Conservation (phyloP, 2,888 invertebrate species). For the Silvanus unidentatus region DNA sequence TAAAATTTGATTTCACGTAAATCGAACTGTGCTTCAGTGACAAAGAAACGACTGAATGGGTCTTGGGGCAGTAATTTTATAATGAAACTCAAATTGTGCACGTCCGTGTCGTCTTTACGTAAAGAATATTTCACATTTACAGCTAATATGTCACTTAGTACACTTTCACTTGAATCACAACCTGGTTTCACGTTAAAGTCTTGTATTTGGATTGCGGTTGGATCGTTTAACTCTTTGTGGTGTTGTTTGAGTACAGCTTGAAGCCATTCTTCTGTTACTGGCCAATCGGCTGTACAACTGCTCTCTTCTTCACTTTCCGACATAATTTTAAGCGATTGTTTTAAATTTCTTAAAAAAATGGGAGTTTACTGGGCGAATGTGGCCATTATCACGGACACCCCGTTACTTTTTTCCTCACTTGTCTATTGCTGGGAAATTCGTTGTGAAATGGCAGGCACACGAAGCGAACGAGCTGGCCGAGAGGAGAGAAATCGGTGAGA, state of each 20-base stretch:
- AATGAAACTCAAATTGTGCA: constrained; percentile 51
- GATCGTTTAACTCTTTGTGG: constrained; percentile 41
- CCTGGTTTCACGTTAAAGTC: constrained; percentile 54
- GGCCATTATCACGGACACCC: too few relatives aligned
- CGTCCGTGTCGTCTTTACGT: constrained; percentile 27
- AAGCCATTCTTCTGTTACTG: constrained; percentile 54
- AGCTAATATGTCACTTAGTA: constrained; percentile 71
- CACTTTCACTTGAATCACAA: constrained; percentile 63
- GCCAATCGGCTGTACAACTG: constrained; percentile 48
- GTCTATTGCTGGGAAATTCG: not conserved
- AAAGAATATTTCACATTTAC: constrained; percentile 62
- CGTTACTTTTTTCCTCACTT: not conserved
- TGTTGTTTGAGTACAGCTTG: constrained; percentile 49
- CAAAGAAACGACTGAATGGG: constrained; percentile 72
- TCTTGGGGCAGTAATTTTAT: constrained; percentile 74
- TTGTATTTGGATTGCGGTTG: constrained; percentile 40
- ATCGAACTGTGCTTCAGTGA: constrained; percentile 78
- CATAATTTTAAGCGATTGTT: constrained; percentile 35
- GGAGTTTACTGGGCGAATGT: not conserved
- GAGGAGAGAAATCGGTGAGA: constrained; percentile 5
- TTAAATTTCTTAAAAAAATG: not conserved
- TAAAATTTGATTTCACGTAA: constrained; percentile 77
- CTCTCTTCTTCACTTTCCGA: constrained; percentile 53
- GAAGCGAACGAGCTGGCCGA: too few relatives aligned
- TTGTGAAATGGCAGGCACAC: too few relatives aligned